phyloP scores from a whole-genome alignment of 2,888 invertebrate genomes.

The Tupiocoris notatus region DNA sequence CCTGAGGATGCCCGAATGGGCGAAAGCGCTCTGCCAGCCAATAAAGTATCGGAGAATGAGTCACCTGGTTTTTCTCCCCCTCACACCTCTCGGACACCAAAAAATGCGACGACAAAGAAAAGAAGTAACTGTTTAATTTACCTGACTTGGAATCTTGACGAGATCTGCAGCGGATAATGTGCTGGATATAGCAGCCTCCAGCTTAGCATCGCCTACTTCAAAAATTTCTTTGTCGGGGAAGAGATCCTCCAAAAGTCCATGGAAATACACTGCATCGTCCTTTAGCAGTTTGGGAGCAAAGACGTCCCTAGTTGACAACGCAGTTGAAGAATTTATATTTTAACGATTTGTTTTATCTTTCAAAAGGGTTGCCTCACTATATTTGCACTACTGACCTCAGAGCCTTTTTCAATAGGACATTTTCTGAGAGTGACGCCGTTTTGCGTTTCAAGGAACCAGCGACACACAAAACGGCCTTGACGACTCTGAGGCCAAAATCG shows the following conservation, averaged over 20 bases:
- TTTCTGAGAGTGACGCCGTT: constrained; percentile 76
- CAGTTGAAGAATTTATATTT: too few species aligned
- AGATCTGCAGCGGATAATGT: constrained; percentile 67
- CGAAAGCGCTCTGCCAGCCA: too few species aligned
- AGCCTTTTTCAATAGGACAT: constrained; percentile 86
- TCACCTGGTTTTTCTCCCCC: too few species aligned
- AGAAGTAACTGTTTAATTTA: neutral
- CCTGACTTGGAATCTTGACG: constrained; percentile 58
- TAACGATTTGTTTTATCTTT: too few species aligned
- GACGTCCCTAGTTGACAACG: too few species aligned
- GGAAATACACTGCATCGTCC: constrained; percentile 85
- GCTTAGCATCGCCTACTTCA: constrained; percentile 80
- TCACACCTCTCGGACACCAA: too few species aligned
- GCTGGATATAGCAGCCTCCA: constrained; percentile 73
- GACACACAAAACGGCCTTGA: constrained; percentile 90
- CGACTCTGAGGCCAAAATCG: constrained; percentile 86
- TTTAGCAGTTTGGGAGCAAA: constrained; percentile 90
- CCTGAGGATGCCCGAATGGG: too few species aligned
- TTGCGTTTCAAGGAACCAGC: constrained; percentile 82
- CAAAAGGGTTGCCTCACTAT: too few species aligned
- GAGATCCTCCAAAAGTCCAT: constrained; percentile 82
- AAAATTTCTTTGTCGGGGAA: constrained; percentile 91
- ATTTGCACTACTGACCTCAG: constrained; percentile 58
- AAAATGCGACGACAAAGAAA: too few species aligned
- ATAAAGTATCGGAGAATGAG: too few species aligned